Base-by-base conservation (phyloP, 1,140 invertebrate genomes). In the Panagrolaimus sp. region DNA sequence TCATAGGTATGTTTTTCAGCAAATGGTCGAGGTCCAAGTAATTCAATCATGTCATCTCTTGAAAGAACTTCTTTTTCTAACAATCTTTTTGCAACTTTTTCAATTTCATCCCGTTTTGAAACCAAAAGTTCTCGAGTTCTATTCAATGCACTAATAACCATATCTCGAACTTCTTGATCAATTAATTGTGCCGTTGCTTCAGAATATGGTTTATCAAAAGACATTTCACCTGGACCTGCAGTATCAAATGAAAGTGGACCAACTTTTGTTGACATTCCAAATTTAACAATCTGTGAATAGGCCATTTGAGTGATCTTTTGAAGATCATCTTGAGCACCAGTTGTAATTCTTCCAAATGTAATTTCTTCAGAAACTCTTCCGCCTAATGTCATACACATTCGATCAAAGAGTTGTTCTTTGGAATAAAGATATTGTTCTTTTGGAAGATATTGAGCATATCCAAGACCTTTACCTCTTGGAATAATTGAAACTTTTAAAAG, bases 1-100 rank as follows among this genome's bases (percentile, higher is more conserved):
- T 99, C 96, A 83, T 99, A 99, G 6, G 96, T 98, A 15, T 94
- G 95, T 86, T 98, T 98, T 85, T 99, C 96, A 32, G 90, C 90
- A 88, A 99, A 99, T 0, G 96, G 96, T 76, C 96, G 86, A 52
- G 89, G 86, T 6, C 96, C 96, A 3, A 99, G 86, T 7, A 99
- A 84, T 84, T 98, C 94, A 71, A 98, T 92, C 93, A 99, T 97
- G 80, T 98, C 96, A 43, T 97, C 92, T 71, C 96, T 89, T 80
- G 90, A 93, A 28, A 99, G 86, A 67, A 97, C 91, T 86, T 99
- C 96, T 83, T 95, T 91, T 83, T 95, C 91, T 32, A 99, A 84
- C 67, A 99, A 86, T 65, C 93, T 87, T 82, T 93, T 88, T 0
- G 96, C 96, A n/a, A 99, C 90, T 87, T 94, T 95, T 74, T 88